Evolutionary conservation across 2,113 vertebrate species (phyloP).

Genomic region (Melospiza georgiana): DNA sequence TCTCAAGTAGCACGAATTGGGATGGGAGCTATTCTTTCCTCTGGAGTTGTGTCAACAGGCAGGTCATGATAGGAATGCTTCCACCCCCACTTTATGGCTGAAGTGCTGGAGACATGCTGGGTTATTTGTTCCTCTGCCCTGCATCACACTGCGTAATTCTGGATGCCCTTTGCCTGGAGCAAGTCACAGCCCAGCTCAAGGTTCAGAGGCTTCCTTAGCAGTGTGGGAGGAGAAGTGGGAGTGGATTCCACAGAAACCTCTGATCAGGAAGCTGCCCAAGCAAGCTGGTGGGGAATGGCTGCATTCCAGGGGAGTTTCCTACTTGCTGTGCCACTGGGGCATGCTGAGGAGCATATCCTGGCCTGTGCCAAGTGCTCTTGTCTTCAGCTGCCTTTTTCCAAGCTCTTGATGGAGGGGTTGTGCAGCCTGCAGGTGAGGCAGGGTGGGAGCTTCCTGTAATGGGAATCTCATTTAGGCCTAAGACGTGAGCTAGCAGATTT

Average conservation of each 20-base stretch:
- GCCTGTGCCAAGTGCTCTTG: not conserved
- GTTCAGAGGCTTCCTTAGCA: not conserved
- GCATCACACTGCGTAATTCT: not conserved
- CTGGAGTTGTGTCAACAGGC: not conserved
- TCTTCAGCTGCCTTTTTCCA: not conserved
- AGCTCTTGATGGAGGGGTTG: not conserved
- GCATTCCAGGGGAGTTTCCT: constrained; percentile 47
- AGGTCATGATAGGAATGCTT: not conserved
- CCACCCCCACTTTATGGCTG: not conserved
- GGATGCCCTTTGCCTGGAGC: constrained; percentile 27
- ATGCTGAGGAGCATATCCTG: not conserved
- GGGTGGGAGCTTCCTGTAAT: not conserved
- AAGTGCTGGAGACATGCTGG: not conserved
- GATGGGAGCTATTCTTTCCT: not conserved
- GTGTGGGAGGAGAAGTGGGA: constrained; percentile 27
- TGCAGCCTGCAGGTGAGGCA: not conserved
- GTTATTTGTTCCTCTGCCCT: not conserved
- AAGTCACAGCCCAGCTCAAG: constrained; percentile 1
- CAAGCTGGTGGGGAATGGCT: constrained; percentile 22
- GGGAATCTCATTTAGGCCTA: not conserved
- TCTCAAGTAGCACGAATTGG: not conserved
- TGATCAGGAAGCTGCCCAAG: constrained; percentile 40
- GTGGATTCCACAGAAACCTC: constrained; percentile 33
- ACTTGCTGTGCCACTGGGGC: not conserved
- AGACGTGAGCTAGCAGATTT: not conserved